phyloP scores from a whole-genome alignment of 1,140 invertebrate genomes.

The Bombus pascuorum region DNA sequence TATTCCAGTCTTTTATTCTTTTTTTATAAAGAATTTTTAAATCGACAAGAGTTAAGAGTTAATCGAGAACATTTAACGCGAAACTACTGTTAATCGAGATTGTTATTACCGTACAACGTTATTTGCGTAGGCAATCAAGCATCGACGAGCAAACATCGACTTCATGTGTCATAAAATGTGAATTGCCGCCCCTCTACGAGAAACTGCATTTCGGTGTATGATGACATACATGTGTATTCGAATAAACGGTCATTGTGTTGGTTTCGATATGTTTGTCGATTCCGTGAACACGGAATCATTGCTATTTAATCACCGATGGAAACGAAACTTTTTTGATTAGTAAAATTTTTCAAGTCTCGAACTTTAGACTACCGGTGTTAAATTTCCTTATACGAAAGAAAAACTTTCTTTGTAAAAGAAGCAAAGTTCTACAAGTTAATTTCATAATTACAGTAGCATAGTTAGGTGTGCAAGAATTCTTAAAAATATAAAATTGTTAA shows the following conservation, averaged over 20 bases:
- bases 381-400: neutral
- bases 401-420: neutral
- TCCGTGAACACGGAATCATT: neutral
- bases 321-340: neutral
- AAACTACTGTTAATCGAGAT: slow-evolving; percentile 59
- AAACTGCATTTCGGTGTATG: neutral
- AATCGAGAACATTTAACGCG: slow-evolving; percentile 28
- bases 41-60: neutral
- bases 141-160: slow-evolving; percentile 60
- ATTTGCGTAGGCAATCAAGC: slow-evolving; percentile 67
- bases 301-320: slow-evolving; percentile 9
- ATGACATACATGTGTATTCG: neutral
- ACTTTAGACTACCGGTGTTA: neutral
- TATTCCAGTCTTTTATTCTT: neutral
- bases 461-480: no score
- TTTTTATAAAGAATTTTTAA: neutral
- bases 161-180: slow-evolving; percentile 71
- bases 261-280: neutral
- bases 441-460: no score
- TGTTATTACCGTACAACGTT: slow-evolving; percentile 60
- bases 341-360: neutral
- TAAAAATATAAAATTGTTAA: no score
- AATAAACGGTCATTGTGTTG: neutral
- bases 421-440: neutral
- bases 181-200: slow-evolving; percentile 49